Percentiles rank a stretch among this genome's conserved stretches.
Conservation (phyloP, 2,888 invertebrate species). For the Sinodicranocentrus sp. region DNA sequence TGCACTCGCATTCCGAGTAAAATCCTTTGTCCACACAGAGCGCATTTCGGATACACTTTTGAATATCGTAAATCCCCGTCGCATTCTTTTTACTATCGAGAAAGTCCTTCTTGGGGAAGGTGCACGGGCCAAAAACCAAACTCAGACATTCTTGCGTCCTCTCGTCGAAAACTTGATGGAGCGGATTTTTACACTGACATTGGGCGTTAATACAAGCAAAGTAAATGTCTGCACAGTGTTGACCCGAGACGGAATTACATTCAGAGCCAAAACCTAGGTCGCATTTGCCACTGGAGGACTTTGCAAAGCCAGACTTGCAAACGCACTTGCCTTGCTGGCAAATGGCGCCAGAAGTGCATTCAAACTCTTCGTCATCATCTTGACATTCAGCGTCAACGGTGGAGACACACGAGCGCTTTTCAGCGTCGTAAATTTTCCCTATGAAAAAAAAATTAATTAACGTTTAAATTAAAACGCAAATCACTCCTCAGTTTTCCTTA, state of each 20-base stretch:
- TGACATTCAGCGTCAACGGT: slow-evolving; percentile 72
- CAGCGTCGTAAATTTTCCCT: slow-evolving; percentile 69
- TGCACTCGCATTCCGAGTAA: slow-evolving; percentile 59
- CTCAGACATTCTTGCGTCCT: slow-evolving; percentile 69
- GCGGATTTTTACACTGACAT: slow-evolving; percentile 66
- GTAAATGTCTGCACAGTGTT: slow-evolving; percentile 66
- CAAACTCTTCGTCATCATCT: slow-evolving; percentile 58
- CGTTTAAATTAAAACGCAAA: not conserved
- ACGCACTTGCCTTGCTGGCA: slow-evolving; percentile 68
- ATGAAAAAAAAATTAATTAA: slow-evolving; percentile 1
- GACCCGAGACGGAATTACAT: slow-evolving; percentile 23
- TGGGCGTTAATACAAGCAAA: slow-evolving; percentile 72
- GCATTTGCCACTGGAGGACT: slow-evolving; percentile 62
- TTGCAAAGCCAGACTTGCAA: slow-evolving; percentile 51
- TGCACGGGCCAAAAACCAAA: slow-evolving; percentile 73
- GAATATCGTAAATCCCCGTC: slow-evolving; percentile 64
- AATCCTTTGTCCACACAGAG: slow-evolving; percentile 64
- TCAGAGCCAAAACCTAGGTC: slow-evolving; percentile 49
- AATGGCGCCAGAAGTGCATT: slow-evolving; percentile 70
- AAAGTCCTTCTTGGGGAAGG: slow-evolving; percentile 52
- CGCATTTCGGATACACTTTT: slow-evolving; percentile 71
- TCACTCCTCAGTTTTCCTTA: slow-evolving; percentile 6
- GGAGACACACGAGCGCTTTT: slow-evolving; percentile 63
- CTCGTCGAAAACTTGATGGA: slow-evolving; percentile 73
- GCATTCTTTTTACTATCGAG: slow-evolving; percentile 31